phyloP scores from a whole-genome alignment of 1,140 invertebrate species.

The Probaryconus sp. region DNA sequence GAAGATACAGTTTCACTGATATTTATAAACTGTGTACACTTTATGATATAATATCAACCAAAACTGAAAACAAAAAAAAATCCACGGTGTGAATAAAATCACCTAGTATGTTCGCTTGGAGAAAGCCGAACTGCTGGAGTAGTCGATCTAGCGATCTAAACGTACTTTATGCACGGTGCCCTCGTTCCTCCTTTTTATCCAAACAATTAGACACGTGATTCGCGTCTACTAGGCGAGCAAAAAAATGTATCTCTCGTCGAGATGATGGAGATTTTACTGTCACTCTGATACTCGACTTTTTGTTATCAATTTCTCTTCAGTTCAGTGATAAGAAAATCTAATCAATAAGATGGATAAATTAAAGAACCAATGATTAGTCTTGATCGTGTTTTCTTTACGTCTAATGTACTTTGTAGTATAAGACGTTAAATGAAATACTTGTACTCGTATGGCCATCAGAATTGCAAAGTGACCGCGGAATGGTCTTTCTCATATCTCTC shows the following conservation, averaged over 20 bases:
- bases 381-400: too few species aligned
- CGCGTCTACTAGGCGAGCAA: slow-evolving; percentile 44
- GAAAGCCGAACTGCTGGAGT: slow-evolving; percentile 66
- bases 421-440: too few species aligned
- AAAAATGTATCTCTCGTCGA: slow-evolving; percentile 44
- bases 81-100: slow-evolving; percentile 56
- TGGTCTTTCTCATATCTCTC: slow-evolving; percentile 39
- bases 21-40: too few species aligned
- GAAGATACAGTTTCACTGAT: too few species aligned
- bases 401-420: too few species aligned
- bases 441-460: slow-evolving; percentile 18
- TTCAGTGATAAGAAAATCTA: too few species aligned
- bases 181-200: slow-evolving; percentile 70
- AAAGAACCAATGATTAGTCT: too few species aligned
- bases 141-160: slow-evolving; percentile 67
- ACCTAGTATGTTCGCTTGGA: slow-evolving; percentile 67
- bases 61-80: too few species aligned
- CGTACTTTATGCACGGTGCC: slow-evolving; percentile 68
- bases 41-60: too few species aligned
- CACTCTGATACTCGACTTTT: neutral
- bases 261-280: slow-evolving; percentile 13
- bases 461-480: slow-evolving; percentile 43
- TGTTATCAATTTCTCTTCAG: too few species aligned
- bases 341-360: too few species aligned
- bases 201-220: slow-evolving; percentile 71